Base-by-base conservation (phyloP, 2,113 vertebrate genomes). In the Labrus mixtus region DNA sequence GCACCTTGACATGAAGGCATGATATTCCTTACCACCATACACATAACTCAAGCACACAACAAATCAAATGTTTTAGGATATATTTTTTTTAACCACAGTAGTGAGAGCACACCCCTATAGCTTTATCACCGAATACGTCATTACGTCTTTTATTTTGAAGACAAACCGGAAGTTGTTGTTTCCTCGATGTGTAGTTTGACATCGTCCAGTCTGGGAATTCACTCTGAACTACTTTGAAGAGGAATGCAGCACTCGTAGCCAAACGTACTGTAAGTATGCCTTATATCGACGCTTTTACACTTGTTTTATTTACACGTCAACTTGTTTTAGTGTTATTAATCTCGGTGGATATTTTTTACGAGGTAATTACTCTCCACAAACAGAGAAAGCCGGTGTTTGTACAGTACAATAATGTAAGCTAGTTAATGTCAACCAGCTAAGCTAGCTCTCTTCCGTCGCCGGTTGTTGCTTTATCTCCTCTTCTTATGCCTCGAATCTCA, bases 181-280 rank as follows among this genome's bases (percentile, higher is more conserved):
- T 59, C 12, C 1, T 3, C 8, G 1, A 2, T 1, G 0, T 11
- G 1, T 43, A 15, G 0, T 23, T 46, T 73, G 46, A 80, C 33
- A 0, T 0, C 8, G 3, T 8, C 64, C 17, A 0, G 43, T 53
- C 17, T 8, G 55, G 0, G 23, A 45, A 53, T 69, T 71, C 68
- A 51, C 63, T 56, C 29, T 23, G 51, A 56, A 39, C 48, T 70
- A 78, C 72, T 80, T 1, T 8, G 25, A 36, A 78, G 62, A 86
- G 84, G 88, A 91, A 90, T 87, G 88, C 86, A 19, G 71, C 73
- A 10, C 25, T 81, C 20, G 29, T 81, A 86, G 64, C 45, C 68
- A 54, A 22, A 33, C 12, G 3, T 13, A 85, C 64, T 57, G 92
- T 93, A 81, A 91, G 91, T 92, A 71, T 22, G 46, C 8, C 1